These are phyloP conservation scores for Tamandua tetradactyla DNA, from an alignment of 2,797 vertebrate species.

Conservation along the genomic window DNA sequence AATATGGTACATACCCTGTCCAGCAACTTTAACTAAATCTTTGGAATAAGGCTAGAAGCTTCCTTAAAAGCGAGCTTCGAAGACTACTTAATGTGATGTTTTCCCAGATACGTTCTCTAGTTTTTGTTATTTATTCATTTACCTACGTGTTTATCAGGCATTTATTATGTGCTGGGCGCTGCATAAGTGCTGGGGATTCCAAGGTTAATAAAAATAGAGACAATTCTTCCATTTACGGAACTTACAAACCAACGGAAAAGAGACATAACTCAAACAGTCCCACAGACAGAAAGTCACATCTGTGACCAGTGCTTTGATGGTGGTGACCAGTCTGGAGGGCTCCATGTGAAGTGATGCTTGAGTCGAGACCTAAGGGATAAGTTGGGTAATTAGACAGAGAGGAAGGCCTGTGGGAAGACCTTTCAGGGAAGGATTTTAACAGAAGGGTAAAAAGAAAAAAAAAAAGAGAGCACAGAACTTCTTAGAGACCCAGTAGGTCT, in stretches of 20 bases:
- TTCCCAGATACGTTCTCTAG: background rate
- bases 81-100: background rate
- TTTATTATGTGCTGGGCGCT: background rate
- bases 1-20: background rate
- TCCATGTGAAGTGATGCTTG: background rate
- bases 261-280: background rate
- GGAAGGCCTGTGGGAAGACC: background rate
- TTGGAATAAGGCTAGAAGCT: background rate
- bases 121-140: background rate
- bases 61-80: constrained; percentile 14
- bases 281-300: background rate
- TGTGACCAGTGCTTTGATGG: background rate
- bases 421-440: background rate
- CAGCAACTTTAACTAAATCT: constrained; percentile 41
- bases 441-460: no score
- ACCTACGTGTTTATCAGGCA: background rate
- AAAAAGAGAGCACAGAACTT: background rate
- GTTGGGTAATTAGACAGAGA: background rate
- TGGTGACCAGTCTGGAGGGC: background rate
- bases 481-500: background rate
- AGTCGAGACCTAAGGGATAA: accelerated
- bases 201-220: background rate
- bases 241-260: background rate
- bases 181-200: background rate
- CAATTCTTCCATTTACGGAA: background rate